These are phyloP conservation scores for Teleogryllus oceanicus DNA, from an alignment of 2,888 invertebrate species.

Conservation along the genomic window DNA sequence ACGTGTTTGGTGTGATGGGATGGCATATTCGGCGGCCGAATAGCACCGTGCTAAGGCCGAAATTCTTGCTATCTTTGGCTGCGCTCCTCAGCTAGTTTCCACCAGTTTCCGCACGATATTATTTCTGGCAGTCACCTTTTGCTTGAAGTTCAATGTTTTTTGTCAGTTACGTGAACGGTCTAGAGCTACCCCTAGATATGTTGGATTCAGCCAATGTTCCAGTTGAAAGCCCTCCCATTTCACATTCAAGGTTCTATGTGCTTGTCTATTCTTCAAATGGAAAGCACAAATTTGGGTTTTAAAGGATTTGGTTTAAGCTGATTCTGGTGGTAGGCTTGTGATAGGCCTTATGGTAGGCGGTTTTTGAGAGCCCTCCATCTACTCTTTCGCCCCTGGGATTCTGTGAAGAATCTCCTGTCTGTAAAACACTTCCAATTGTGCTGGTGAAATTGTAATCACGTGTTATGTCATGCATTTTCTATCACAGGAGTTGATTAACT, in stretches of 20 bases:
- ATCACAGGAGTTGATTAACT: too few relatives aligned
- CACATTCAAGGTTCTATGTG: background rate
- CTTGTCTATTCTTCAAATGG: background rate
- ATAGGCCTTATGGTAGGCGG: too few relatives aligned
- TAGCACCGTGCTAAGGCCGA: background rate
- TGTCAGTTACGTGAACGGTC: background rate
- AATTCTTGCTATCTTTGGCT: background rate
- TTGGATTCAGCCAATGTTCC: background rate
- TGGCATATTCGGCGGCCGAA: background rate
- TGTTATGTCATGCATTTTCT: too few relatives aligned
- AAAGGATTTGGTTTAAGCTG: too few relatives aligned
- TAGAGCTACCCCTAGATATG: background rate
- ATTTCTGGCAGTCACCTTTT: background rate
- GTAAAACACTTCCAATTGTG: too few relatives aligned
- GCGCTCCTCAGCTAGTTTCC: background rate
- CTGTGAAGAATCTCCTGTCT: background rate
- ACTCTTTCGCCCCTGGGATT: background rate
- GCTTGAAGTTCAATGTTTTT: background rate
- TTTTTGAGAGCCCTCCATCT: background rate
- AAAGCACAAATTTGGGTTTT: background rate
- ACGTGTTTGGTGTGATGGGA: background rate
- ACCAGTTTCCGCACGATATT: background rate
- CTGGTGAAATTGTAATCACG: too few relatives aligned
- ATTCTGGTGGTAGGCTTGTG: background rate
- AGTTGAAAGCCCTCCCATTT: background rate